These are phyloP conservation scores for Mythimna ferrago DNA, from an alignment of 2,888 invertebrate genomes.

Conservation along the genomic window DNA sequence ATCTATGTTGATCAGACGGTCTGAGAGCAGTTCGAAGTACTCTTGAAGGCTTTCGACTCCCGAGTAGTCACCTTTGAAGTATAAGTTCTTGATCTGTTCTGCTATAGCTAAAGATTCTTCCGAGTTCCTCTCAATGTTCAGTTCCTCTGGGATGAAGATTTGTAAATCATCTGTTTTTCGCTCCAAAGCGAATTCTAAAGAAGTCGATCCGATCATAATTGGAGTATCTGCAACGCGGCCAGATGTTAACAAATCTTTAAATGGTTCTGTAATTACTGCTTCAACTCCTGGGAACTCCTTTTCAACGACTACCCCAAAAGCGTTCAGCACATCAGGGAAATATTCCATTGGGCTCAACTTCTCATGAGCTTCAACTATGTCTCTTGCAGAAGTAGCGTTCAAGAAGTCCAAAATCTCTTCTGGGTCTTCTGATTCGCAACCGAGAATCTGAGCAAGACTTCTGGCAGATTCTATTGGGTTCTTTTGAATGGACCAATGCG, in stretches of 20 bases:
- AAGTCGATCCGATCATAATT: constrained; percentile 81
- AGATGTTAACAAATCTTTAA: constrained; percentile 79
- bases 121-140: constrained; percentile 78
- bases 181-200: constrained; percentile 76
- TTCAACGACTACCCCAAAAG: constrained; percentile 79
- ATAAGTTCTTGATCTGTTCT: constrained; percentile 77
- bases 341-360: constrained; percentile 62
- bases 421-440: constrained; percentile 78
- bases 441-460: constrained; percentile 75
- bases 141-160: constrained; percentile 76
- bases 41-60: constrained; percentile 75
- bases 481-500: constrained; percentile 74
- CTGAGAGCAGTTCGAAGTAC: constrained; percentile 80
- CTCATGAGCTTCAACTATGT: constrained; percentile 78
- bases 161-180: constrained; percentile 77
- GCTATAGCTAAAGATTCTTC: constrained; percentile 75
- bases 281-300: constrained; percentile 84
- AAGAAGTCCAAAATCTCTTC: constrained; percentile 84
- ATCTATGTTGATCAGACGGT: constrained; percentile 75
- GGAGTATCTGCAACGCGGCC: constrained; percentile 82
- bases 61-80: constrained; percentile 76
- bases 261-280: constrained; percentile 79
- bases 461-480: constrained; percentile 80
- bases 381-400: constrained; percentile 78
- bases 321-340: constrained; percentile 54